Evolutionary conservation across 2,888 invertebrate genomes (phyloP).

Genomic region (Syritta pipiens): DNA sequence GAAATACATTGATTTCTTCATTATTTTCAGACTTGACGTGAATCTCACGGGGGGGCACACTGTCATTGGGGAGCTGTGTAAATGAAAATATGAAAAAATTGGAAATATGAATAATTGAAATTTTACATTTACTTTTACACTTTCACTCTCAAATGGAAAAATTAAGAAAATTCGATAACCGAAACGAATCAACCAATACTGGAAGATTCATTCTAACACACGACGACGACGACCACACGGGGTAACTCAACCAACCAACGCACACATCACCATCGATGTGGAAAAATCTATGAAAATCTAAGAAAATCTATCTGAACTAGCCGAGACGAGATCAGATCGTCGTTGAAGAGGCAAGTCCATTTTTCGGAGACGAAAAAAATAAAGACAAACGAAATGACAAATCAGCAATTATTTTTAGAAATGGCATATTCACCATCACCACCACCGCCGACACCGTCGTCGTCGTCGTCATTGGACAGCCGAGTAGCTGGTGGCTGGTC

Average conservation of each 20-base stretch:
- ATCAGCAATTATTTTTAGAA: constrained; percentile 69
- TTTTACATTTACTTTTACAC: not conserved
- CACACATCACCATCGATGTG: constrained; percentile 1
- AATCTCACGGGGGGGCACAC: constrained; percentile 86
- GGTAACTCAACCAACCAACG: not conserved
- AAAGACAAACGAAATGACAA: constrained; percentile 51
- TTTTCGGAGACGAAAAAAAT: constrained; percentile 40
- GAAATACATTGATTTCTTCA: constrained; percentile 96
- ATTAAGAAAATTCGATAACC: not conserved
- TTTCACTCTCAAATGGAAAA: too few relatives aligned
- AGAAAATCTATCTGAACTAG: constrained; percentile 42
- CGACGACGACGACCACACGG: not conserved
- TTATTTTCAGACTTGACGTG: constrained; percentile 92
- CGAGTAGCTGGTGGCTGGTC: not conserved
- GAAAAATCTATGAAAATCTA: constrained; percentile 29
- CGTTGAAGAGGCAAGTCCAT: constrained; percentile 49
- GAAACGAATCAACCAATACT: not conserved
- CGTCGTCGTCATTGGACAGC: constrained; percentile 20
- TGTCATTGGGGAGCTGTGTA: constrained; percentile 83
- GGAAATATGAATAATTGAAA: not conserved
- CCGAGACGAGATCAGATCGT: constrained; percentile 24
- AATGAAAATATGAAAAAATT: not conserved
- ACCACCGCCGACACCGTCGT: constrained; percentile 15
- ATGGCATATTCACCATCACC: constrained; percentile 54
- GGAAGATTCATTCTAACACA: constrained; percentile 26